phyloP scores from a whole-genome alignment of 2,888 invertebrate species.

The Orthonevra nobilis region DNA sequence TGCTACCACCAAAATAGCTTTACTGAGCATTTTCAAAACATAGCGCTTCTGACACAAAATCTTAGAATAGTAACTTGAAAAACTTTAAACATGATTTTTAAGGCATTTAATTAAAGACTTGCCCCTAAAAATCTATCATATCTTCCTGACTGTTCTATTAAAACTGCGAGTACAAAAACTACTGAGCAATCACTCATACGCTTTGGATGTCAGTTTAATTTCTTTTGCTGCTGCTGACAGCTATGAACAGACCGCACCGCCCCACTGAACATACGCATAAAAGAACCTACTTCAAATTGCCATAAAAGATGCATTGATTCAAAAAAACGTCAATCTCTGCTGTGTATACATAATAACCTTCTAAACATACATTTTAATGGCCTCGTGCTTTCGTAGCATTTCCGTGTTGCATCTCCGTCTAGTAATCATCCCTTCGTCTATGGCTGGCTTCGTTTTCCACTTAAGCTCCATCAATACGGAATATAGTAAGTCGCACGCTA shows the following conservation, averaged over 20 bases:
- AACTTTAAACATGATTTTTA: too few species aligned
- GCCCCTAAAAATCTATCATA: too few species aligned
- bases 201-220: too few species aligned
- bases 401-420: slow-evolving; percentile 45
- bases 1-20: too few species aligned
- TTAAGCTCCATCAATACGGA: slow-evolving; percentile 9
- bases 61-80: too few species aligned
- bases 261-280: slow-evolving; percentile 41
- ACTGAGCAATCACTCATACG: too few species aligned
- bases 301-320: slow-evolving; percentile 72
- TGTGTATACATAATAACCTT: slow-evolving; percentile 2
- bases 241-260: slow-evolving; percentile 40
- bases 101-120: too few species aligned
- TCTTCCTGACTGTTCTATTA: too few species aligned
- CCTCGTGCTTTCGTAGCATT: slow-evolving; percentile 33
- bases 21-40: too few species aligned
- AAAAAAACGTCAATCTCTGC: slow-evolving; percentile 60
- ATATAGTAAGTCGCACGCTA: slow-evolving; percentile 31
- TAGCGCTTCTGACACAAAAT: too few species aligned
- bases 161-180: too few species aligned
- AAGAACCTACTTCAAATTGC: slow-evolving; percentile 40
- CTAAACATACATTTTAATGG: slow-evolving; percentile 15
- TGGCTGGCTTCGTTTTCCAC: slow-evolving; percentile 21
- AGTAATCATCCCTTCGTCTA: slow-evolving; percentile 45
- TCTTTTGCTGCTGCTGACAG: slow-evolving; percentile 14